phyloP scores from a whole-genome alignment of 2,888 invertebrate species.

The Eulithis testata region DNA sequence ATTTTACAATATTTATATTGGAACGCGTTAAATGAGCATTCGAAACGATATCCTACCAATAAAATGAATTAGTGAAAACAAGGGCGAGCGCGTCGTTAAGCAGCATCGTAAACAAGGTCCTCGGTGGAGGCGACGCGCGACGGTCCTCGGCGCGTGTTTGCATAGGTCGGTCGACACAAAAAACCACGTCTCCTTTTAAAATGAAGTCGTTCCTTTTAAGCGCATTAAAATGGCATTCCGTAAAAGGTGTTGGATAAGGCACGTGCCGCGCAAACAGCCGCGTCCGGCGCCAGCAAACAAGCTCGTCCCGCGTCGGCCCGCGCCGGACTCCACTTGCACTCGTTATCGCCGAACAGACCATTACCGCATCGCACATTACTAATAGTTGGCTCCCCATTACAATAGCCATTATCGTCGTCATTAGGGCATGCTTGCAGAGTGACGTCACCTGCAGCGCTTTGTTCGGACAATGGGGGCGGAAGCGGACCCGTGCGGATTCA shows the following conservation, averaged over 20 bases:
- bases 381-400: conserved; percentile 18
- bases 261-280: conserved; percentile 68
- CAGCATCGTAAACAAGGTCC: conserved; percentile 2
- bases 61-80: conserved; percentile 26
- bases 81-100: conserved; percentile 9
- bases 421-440: conserved; percentile 29
- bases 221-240: conserved; percentile 77
- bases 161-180: conserved; percentile 49
- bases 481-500: conserved; percentile 13
- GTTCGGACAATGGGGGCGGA: conserved; percentile 26
- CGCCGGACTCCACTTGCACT: conserved; percentile 1
- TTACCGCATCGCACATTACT: conserved; percentile 24
- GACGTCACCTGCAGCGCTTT: conserved; percentile 32
- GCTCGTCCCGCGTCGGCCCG: conserved; percentile 9
- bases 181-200: conserved; percentile 63
- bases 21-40: conserved; percentile 7
- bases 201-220: conserved; percentile 70
- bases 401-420: conserved; percentile 28
- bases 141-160: conserved; percentile 46
- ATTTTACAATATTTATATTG: neutral
- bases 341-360: conserved; percentile 22
- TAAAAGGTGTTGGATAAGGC: conserved; percentile 76
- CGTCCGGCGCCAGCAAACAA: conserved; percentile 38
- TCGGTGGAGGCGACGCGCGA: neutral
- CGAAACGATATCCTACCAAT: conserved; percentile 7